Evolutionary conservation across 2,113 vertebrate species (phyloP).

Genomic region (Lepisosteus oculatus): DNA sequence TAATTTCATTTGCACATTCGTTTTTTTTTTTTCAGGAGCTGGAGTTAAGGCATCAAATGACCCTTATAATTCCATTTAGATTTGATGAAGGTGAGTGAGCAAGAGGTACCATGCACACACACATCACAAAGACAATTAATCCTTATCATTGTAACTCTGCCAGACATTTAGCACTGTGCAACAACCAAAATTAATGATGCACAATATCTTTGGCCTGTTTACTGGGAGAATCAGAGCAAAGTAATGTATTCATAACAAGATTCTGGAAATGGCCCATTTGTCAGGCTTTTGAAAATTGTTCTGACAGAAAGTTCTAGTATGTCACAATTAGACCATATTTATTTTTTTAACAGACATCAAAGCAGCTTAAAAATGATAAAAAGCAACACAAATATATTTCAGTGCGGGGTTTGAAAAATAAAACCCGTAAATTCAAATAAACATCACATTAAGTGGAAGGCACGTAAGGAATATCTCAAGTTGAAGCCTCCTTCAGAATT

Average conservation of each 20-base stretch:
- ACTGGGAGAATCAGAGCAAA: no score
- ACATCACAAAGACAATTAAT: constrained; percentile 1
- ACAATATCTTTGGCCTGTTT: neutral
- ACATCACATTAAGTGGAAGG: no score
- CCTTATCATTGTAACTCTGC: neutral
- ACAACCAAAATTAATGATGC: neutral
- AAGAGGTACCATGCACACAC: neutral
- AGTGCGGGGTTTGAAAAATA: no score
- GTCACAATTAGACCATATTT: no score
- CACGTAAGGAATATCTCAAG: no score
- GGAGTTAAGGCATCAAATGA: constrained; percentile 4
- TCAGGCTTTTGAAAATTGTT: neutral
- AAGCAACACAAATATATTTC: no score
- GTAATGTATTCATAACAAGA: neutral
- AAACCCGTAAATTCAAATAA: no score
- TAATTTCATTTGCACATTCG: neutral
- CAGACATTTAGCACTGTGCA: neutral
- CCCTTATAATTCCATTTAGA: neutral
- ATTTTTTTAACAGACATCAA: no score
- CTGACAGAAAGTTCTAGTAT: no score
- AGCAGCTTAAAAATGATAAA: no score
- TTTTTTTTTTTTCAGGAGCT: neutral
- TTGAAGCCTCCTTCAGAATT: no score
- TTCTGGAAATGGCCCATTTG: neutral
- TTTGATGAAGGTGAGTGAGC: neutral